Conservation (phyloP, 2,888 invertebrate species). For the Trachelus stipa region DNA sequence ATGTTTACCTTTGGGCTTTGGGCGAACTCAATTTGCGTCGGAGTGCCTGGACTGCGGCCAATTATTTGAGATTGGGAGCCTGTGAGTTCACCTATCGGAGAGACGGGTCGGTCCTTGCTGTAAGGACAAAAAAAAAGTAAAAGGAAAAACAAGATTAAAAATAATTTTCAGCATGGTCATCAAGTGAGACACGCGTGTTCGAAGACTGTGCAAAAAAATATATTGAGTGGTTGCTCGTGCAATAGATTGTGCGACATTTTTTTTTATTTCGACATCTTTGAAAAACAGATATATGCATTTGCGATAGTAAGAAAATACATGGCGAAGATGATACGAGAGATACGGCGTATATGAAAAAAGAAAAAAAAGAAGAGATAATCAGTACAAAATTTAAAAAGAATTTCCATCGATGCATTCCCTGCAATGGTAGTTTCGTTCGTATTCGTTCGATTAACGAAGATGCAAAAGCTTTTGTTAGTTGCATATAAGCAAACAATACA, state of each 20-base stretch:
- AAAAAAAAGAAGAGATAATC: no score
- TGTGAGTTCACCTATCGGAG: constrained; percentile 66
- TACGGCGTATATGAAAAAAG: no score
- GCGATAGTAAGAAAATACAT: constrained; percentile 6
- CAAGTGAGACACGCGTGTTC: not conserved
- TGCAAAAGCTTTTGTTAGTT: constrained; percentile 44
- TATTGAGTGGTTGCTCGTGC: constrained; percentile 37
- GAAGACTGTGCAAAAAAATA: no score
- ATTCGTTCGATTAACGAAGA: constrained; percentile 20
- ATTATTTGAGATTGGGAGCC: constrained; percentile 60
- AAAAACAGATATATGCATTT: constrained; percentile 29
- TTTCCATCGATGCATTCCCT: no score
- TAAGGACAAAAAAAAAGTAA: constrained; percentile 29
- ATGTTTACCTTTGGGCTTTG: constrained; percentile 65
- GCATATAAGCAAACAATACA: constrained; percentile 12
- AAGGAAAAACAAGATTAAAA: no score
- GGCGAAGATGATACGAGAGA: not conserved
- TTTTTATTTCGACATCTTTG: constrained; percentile 18
- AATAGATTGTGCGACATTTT: constrained; percentile 33
- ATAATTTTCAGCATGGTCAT: no score
- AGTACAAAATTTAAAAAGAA: no score
- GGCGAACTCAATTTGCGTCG: constrained; percentile 58
- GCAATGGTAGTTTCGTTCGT: no score
- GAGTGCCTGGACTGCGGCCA: constrained; percentile 64
- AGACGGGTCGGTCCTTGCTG: constrained; percentile 74